Conservation (phyloP, 2,888 invertebrate species). For the Kryphioiulus occultus region DNA sequence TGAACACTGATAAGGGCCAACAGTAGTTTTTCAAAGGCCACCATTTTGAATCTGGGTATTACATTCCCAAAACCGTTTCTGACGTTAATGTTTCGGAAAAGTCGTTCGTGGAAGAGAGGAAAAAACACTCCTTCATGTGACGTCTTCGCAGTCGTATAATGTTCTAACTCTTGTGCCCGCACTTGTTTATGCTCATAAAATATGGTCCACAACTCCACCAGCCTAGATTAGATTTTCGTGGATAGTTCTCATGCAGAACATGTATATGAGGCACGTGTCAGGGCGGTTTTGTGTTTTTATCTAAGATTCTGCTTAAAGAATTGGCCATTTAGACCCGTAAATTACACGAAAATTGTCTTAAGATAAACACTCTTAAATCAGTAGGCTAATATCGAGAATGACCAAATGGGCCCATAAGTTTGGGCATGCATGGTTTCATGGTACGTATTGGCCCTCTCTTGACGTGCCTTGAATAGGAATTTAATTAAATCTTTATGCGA, state of each 20-base stretch:
- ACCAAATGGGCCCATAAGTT: conserved; percentile 32
- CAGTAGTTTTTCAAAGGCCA: conserved; percentile 26
- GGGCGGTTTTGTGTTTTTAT: background rate
- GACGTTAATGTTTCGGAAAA: conserved; percentile 40
- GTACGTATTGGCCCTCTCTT: background rate
- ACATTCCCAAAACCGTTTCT: conserved; percentile 18
- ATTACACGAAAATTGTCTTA: background rate
- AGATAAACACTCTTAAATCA: conserved; percentile 18
- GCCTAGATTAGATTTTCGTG: background rate
- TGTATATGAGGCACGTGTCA: background rate
- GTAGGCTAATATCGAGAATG: conserved; percentile 11
- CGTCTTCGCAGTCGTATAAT: background rate
- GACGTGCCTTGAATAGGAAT: background rate
- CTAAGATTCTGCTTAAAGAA: background rate
- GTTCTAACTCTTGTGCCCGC: background rate
- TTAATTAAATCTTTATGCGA: background rate
- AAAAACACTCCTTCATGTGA: background rate
- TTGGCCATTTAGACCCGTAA: background rate
- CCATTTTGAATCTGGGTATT: conserved; percentile 29
- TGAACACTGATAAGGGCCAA: conserved; percentile 33
- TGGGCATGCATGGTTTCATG: background rate
- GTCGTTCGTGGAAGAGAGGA: conserved; percentile 20
- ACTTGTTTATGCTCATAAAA: conserved; percentile 38
- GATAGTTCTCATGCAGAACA: too few species aligned
- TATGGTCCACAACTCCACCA: background rate